Evolutionary conservation across 2,888 invertebrate genomes (phyloP).

Genomic region (Tridacna crocea): DNA sequence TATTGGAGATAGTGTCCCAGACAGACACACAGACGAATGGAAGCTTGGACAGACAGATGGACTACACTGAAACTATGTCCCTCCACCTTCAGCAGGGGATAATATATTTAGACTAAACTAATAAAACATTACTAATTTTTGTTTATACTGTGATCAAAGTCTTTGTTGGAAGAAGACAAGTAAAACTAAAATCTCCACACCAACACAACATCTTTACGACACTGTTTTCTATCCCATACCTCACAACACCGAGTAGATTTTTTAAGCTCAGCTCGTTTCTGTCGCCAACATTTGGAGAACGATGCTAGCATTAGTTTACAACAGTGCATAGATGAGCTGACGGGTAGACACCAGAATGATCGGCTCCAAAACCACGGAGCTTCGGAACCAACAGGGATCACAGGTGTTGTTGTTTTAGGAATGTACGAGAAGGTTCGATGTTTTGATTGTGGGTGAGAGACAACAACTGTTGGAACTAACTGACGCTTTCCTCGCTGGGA

Average conservation of each 20-base stretch:
- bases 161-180: too few species aligned
- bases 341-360: slow-evolving; percentile 35
- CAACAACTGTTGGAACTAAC: slow-evolving; percentile 52
- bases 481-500: slow-evolving; percentile 44
- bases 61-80: too few species aligned
- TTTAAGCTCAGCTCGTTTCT: slow-evolving; percentile 33
- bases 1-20: too few species aligned
- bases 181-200: too few species aligned
- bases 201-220: slow-evolving; percentile 8
- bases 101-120: background rate
- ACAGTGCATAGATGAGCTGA: slow-evolving; percentile 47
- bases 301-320: slow-evolving; percentile 46
- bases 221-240: slow-evolving; percentile 9
- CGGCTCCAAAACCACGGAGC: slow-evolving; percentile 61
- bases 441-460: slow-evolving; percentile 45
- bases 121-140: background rate
- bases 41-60: background rate
- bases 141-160: background rate
- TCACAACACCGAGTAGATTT: slow-evolving; percentile 12
- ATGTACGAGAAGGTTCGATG: slow-evolving; percentile 45
- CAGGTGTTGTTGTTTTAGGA: slow-evolving; percentile 44
- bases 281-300: slow-evolving; percentile 53
- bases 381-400: slow-evolving; percentile 30
- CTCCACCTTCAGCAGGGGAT: too few species aligned
- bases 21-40: too few species aligned